These are phyloP conservation scores for Harpagifer antarcticus DNA, from an alignment of 2,797 vertebrate species.

Conservation along the genomic window DNA sequence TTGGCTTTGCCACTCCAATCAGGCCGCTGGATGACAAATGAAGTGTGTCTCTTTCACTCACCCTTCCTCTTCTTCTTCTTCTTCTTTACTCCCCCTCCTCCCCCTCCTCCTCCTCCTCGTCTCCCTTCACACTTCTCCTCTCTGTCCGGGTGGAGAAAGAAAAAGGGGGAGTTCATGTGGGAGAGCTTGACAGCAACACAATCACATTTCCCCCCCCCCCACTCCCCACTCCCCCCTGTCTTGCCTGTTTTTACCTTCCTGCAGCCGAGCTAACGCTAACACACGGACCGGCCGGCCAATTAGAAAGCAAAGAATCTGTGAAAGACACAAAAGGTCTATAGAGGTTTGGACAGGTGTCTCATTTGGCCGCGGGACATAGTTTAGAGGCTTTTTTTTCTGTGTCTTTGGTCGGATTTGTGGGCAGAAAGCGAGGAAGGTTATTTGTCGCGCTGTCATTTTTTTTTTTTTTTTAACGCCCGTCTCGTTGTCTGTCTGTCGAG, in stretches of 20 bases:
- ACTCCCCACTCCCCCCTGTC: conserved; percentile 91
- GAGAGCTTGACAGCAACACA: conserved; percentile 99
- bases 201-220: conserved; percentile 98
- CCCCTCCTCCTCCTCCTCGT: conserved; percentile 12
- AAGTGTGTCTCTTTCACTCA: conserved; percentile 89
- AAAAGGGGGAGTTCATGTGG: conserved; percentile 96
- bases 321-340: conserved; percentile 83
- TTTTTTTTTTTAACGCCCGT: conserved; percentile 82
- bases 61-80: conserved; percentile 74
- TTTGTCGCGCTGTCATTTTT: conserved; percentile 91
- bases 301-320: conserved; percentile 72
- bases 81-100: conserved; percentile 10
- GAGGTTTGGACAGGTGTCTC: conserved; percentile 83
- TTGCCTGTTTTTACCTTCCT: conserved; percentile 94
- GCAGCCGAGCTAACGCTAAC: conserved; percentile 64
- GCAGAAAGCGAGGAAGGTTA: conserved; percentile 83
- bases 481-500: conserved; percentile 52
- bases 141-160: conserved; percentile 83
- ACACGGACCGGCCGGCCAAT: conserved; percentile 75
- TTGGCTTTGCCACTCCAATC: conserved; percentile 95
- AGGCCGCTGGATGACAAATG: conserved; percentile 99
- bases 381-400: conserved; percentile 78
- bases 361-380: conserved; percentile 77
- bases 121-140: conserved; percentile 73
- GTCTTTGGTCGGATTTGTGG: conserved; percentile 67